Percentiles rank a stretch among this genome's conserved stretches.
phyloP scores from a whole-genome alignment of 2,797 vertebrate species.

The Aulostomus chinensis region DNA sequence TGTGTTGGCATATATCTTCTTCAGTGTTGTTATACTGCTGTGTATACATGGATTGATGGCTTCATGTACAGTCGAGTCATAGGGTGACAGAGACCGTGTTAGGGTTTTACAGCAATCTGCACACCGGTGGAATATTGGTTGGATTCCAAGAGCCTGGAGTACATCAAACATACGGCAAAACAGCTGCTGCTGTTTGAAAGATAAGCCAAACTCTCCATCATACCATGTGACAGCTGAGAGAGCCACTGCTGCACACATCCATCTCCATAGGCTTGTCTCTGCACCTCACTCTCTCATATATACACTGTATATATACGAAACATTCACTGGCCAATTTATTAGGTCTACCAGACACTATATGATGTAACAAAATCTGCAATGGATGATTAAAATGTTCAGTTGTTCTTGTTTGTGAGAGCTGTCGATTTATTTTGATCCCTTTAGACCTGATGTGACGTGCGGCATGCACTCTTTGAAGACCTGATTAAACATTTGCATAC shows the following conservation, averaged over 20 bases:
- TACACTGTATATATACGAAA: too few relatives aligned
- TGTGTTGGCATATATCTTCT: slow-evolving; percentile 19
- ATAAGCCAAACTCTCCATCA: slow-evolving; percentile 74
- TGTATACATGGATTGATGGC: slow-evolving; percentile 28
- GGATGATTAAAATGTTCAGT: too few relatives aligned
- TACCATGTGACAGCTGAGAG: slow-evolving; percentile 60
- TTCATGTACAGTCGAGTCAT: slow-evolving; percentile 42
- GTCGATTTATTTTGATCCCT: too few relatives aligned
- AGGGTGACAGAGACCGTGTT: slow-evolving; percentile 53
- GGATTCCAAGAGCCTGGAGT: slow-evolving; percentile 53
- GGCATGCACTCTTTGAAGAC: too few relatives aligned
- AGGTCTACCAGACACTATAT: too few relatives aligned
- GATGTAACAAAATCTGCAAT: too few relatives aligned
- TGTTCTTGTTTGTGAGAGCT: too few relatives aligned
- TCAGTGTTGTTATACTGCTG: slow-evolving; percentile 3
- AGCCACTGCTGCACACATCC: slow-evolving; percentile 56
- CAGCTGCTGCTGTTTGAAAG: slow-evolving; percentile 61
- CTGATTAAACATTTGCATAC: too few relatives aligned
- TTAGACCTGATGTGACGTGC: too few relatives aligned
- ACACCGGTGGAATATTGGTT: slow-evolving; percentile 56
- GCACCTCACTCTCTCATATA: too few relatives aligned
- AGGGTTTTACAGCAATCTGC: slow-evolving; percentile 61
- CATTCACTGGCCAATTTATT: too few relatives aligned
- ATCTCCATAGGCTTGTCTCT: slow-evolving; percentile 67
- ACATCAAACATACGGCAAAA: slow-evolving; percentile 66